phyloP scores from a whole-genome alignment of 2,113 vertebrate species.

The Gavia stellata region DNA sequence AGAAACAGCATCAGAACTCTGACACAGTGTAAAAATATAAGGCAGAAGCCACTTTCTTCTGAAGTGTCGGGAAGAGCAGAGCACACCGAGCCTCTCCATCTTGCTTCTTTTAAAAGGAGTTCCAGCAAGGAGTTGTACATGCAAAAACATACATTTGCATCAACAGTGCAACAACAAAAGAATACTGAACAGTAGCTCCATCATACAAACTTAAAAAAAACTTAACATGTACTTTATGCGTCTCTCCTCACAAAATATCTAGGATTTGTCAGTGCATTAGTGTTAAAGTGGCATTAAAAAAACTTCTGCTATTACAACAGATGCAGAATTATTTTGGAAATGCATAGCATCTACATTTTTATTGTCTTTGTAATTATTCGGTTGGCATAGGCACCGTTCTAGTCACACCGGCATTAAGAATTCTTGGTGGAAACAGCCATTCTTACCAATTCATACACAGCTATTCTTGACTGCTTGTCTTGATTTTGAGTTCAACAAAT shows the following conservation, averaged over 20 bases:
- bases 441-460: conserved; percentile 55
- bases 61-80: conserved; percentile 58
- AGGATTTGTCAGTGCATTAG: conserved; percentile 83
- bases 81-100: conserved; percentile 21
- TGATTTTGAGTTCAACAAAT: conserved; percentile 68
- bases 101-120: conserved; percentile 54
- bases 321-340: conserved; percentile 78
- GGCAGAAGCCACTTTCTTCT: conserved; percentile 69
- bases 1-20: conserved; percentile 49
- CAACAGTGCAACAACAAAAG: conserved; percentile 60
- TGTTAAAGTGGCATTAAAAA: conserved; percentile 82
- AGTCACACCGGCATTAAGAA: conserved; percentile 73
- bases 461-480: conserved; percentile 66
- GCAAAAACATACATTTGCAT: conserved; percentile 55
- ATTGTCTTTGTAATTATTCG: conserved; percentile 62
- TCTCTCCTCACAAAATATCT: conserved; percentile 74
- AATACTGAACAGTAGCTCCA: conserved; percentile 67
- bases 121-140: conserved; percentile 65
- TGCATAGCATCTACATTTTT: conserved; percentile 80
- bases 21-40: conserved; percentile 63
- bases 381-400: conserved; percentile 78
- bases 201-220: conserved; percentile 64
- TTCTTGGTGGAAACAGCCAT: conserved; percentile 71
- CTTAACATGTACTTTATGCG: conserved; percentile 53
- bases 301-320: conserved; percentile 77